phyloP scores from a whole-genome alignment of 2,888 invertebrate species.

The Stenchaetothrips biformis region DNA sequence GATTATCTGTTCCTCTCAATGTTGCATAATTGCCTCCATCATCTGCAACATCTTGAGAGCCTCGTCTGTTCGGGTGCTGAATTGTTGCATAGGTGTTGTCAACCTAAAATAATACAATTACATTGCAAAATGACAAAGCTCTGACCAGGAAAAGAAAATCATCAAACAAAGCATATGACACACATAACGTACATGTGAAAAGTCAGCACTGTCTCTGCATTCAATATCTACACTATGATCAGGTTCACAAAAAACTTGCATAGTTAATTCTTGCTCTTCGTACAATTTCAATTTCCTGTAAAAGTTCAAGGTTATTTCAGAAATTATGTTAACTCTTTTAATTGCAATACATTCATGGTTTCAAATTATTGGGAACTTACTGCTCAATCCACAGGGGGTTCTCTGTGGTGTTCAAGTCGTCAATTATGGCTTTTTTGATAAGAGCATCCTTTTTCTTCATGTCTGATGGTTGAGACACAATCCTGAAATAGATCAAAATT shows the following conservation, averaged over 20 bases:
- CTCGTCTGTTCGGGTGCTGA: constrained; percentile 57
- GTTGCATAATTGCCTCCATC: constrained; percentile 63
- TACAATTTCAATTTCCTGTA: constrained; percentile 75
- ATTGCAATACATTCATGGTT: constrained; percentile 1
- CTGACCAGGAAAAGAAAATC: not conserved
- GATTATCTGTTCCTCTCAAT: constrained; percentile 48
- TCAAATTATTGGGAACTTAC: constrained; percentile 48
- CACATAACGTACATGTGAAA: constrained; percentile 46
- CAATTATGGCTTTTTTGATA: constrained; percentile 75
- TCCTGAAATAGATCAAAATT: constrained; percentile 50
- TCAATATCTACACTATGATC: constrained; percentile 46
- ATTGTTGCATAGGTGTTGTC: constrained; percentile 80
- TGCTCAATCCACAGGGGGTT: constrained; percentile 92
- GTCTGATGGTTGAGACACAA: constrained; percentile 73
- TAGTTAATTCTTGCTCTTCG: constrained; percentile 87
- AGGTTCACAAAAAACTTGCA: constrained; percentile 84
- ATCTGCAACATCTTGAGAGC: constrained; percentile 46
- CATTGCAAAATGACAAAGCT: not conserved
- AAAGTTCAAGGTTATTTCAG: constrained; percentile 34
- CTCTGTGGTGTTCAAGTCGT: constrained; percentile 83
- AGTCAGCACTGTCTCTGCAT: constrained; percentile 51
- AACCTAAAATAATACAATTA: constrained; percentile 46
- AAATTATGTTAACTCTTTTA: not conserved
- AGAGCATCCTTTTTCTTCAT: constrained; percentile 77
- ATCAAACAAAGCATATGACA: not conserved